A percentile compares a stretch with the other conserved stretches of the same genome.
phyloP scores from a whole-genome alignment of 2,888 invertebrate species.

The Chymomyza procnemis region DNA sequence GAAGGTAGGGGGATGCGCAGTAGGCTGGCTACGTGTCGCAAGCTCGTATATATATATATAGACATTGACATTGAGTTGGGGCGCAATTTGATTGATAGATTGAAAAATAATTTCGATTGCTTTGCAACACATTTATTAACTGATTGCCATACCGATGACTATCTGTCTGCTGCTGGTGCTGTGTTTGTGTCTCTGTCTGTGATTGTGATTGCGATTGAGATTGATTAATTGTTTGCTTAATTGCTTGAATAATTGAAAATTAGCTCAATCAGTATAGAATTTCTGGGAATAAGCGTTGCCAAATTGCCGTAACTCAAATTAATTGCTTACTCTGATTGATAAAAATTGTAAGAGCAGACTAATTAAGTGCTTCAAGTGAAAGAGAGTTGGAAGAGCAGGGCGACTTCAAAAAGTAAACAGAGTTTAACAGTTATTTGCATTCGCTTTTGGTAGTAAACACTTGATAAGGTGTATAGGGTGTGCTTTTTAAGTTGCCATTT shows the following conservation, averaged over 20 bases:
- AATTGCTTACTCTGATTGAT: background rate
- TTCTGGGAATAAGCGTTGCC: background rate
- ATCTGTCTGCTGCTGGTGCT: background rate
- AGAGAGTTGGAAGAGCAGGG: background rate
- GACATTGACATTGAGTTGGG: conserved; percentile 24
- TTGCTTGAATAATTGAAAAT: conserved; percentile 28
- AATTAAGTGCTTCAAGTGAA: background rate
- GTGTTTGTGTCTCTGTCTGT: background rate
- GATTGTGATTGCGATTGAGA: conserved; percentile 36
- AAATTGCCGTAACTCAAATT: conserved; percentile 25
- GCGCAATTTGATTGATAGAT: conserved; percentile 58
- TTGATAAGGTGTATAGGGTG: too few species aligned
- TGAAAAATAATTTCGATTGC: conserved; percentile 59
- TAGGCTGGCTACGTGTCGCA: too few species aligned
- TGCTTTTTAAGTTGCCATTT: too few species aligned
- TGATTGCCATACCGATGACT: background rate
- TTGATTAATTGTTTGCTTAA: conserved; percentile 36
- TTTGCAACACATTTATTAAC: conserved; percentile 12
- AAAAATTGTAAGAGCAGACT: background rate
- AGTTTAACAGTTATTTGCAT: too few species aligned
- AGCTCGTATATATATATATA: background rate
- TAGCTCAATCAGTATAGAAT: background rate
- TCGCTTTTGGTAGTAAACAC: too few species aligned
- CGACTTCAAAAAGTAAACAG: background rate
- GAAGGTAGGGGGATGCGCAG: too few species aligned